These are phyloP conservation scores for Oscheius sp. DNA, from an alignment of 2,888 invertebrate genomes.

Conservation along the genomic window DNA sequence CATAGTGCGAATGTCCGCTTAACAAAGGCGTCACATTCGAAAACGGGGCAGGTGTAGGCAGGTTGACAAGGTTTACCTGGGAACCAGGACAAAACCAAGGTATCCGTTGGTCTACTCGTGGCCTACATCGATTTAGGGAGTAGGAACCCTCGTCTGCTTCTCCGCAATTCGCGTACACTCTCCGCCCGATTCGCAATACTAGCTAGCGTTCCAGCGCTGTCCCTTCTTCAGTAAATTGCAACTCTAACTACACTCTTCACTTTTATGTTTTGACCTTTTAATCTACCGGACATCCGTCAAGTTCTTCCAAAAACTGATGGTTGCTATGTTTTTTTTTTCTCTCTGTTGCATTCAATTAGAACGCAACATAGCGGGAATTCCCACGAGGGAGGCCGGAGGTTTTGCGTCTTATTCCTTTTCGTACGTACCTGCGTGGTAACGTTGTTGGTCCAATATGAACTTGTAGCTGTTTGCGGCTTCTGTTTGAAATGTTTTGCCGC, in stretches of 20 bases:
- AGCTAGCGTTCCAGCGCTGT: slow-evolving; percentile 35
- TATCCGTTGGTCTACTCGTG: slow-evolving; percentile 33
- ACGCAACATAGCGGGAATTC: slow-evolving; percentile 20
- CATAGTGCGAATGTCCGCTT: too few relatives aligned
- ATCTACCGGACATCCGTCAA: too few relatives aligned
- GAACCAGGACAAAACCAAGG: slow-evolving; percentile 7
- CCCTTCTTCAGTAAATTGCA: slow-evolving; percentile 29
- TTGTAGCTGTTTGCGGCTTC: background rate
- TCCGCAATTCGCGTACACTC: slow-evolving; percentile 36
- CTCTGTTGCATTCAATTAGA: slow-evolving; percentile 5
- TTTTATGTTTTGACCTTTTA: background rate
- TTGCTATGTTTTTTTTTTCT: background rate
- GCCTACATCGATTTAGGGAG: slow-evolving; percentile 37
- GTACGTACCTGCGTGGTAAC: slow-evolving; percentile 17
- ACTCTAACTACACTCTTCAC: slow-evolving; percentile 12
- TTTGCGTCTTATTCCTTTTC: background rate
- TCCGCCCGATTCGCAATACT: slow-evolving; percentile 34
- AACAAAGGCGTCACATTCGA: too few relatives aligned
- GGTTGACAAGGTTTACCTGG: too few relatives aligned
- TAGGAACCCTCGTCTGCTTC: slow-evolving; percentile 37
- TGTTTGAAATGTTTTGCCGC: slow-evolving; percentile 26
- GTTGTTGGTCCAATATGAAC: slow-evolving; percentile 12
- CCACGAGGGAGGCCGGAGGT: slow-evolving; percentile 4
- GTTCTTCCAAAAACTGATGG: background rate
- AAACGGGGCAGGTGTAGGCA: too few relatives aligned